A percentile compares a stretch with the other conserved stretches of the same genome.
These are phyloP conservation scores for Tichodroma muraria DNA, from an alignment of 2,113 vertebrate species.

Conservation along the genomic window DNA sequence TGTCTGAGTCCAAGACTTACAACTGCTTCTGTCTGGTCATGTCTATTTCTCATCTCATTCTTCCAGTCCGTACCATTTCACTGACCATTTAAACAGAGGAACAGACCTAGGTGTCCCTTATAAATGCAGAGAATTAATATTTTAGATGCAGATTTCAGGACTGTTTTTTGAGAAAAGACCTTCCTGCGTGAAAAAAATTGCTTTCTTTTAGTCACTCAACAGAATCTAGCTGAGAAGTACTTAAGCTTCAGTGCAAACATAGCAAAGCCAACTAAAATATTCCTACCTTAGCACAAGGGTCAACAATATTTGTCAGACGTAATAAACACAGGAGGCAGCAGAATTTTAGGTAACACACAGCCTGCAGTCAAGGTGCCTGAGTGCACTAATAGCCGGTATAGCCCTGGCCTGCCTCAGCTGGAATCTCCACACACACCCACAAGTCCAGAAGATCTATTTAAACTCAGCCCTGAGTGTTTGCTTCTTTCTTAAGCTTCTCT, in stretches of 20 bases:
- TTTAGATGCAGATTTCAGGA: neutral
- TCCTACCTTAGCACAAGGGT: neutral
- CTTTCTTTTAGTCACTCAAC: neutral
- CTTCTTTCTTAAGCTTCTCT: neutral
- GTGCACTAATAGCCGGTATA: neutral
- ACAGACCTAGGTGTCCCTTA: neutral
- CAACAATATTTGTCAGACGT: neutral
- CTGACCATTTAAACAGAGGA: neutral
- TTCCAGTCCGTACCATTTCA: neutral
- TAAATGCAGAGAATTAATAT: neutral
- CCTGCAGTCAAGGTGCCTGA: neutral
- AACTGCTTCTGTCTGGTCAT: constrained; percentile 7
- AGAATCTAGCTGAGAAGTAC: neutral
- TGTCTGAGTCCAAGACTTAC: neutral
- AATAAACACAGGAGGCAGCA: neutral
- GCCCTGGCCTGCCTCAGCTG: neutral
- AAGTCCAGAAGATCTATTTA: neutral
- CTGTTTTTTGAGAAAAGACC: neutral
- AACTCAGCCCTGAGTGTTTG: neutral
- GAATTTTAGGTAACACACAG: neutral
- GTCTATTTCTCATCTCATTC: neutral
- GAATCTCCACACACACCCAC: neutral
- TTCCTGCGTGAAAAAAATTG: neutral
- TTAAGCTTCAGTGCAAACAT: neutral
- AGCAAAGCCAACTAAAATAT: neutral